Evolutionary conservation across 92 coral and sea anemone species (phyloP).

Genomic region (Galaxea fascicularis): DNA sequence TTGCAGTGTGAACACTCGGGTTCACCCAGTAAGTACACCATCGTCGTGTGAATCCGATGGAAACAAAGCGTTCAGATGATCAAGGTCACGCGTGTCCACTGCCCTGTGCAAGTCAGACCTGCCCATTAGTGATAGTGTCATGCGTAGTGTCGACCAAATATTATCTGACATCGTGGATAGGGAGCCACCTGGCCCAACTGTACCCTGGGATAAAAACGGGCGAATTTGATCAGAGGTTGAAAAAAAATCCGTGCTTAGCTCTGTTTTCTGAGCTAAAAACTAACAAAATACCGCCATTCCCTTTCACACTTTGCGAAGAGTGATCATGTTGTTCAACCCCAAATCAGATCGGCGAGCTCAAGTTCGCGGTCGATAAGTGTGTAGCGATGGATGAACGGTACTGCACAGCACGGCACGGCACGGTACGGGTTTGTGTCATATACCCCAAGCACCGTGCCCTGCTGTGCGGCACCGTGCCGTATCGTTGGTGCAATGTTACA

Average conservation of each 20-base stretch:
- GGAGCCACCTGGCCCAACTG: constrained; percentile 67
- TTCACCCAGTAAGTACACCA: constrained; percentile 35
- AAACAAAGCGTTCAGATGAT: constrained; percentile 84
- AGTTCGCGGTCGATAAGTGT: no score
- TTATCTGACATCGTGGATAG: constrained; percentile 98
- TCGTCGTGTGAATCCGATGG: constrained; percentile 40
- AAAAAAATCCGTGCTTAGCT: not conserved
- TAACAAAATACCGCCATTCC: no score
- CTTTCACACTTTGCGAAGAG: no score
- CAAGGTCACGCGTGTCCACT: constrained; percentile 89
- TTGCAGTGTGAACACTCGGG: not conserved
- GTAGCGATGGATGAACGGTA: no score
- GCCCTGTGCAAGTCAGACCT: constrained; percentile 90
- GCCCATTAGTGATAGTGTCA: constrained; percentile 98
- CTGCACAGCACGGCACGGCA: no score
- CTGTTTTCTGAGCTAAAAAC: no score
- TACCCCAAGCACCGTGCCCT: no score
- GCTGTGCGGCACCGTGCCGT: no score
- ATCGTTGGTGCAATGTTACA: no score
- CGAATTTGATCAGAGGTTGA: not conserved
- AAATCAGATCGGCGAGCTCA: no score
- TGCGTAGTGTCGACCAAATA: constrained; percentile 98
- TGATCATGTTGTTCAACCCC: no score
- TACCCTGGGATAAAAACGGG: constrained; percentile 66
- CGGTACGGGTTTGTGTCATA: no score